These are phyloP conservation scores for Micronycteris hirsuta DNA, from an alignment of 2,113 vertebrate species.

Conservation along the genomic window DNA sequence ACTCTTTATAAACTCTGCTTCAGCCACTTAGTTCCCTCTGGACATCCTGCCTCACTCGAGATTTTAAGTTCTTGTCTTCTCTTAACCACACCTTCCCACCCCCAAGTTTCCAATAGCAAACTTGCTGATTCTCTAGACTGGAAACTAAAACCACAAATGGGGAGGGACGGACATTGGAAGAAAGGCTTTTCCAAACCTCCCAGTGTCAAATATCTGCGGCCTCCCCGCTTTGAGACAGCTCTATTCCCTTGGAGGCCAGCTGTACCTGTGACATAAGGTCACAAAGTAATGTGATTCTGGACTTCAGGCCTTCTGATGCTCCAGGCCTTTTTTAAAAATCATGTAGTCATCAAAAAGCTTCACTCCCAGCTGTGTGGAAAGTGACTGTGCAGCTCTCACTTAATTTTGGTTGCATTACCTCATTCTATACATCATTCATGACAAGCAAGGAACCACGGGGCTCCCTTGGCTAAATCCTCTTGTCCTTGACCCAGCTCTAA, in stretches of 20 bases:
- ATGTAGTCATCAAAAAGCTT: slow-evolving; percentile 60
- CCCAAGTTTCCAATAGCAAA: neutral
- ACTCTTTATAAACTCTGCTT: neutral
- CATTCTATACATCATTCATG: slow-evolving; percentile 74
- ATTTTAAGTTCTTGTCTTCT: neutral
- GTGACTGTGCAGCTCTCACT: slow-evolving; percentile 58
- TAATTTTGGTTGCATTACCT: slow-evolving; percentile 68
- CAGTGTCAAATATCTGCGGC: neutral
- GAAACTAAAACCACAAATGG: neutral
- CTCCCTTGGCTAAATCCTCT: slow-evolving; percentile 27
- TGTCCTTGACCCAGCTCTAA: slow-evolving; percentile 65
- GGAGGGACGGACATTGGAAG: neutral
- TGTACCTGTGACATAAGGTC: neutral
- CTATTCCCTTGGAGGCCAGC: neutral
- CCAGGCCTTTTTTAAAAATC: slow-evolving; percentile 52
- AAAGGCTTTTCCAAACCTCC: neutral
- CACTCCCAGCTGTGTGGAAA: slow-evolving; percentile 65
- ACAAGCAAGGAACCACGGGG: slow-evolving; percentile 53
- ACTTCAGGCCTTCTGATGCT: slow-evolving; percentile 35
- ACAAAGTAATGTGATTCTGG: slow-evolving; percentile 31
- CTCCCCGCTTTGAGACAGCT: neutral
- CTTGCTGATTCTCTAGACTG: neutral
- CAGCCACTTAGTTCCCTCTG: neutral
- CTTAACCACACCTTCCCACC: neutral
- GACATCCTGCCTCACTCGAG: neutral